Evolutionary conservation across 1,140 invertebrate species (phyloP).

Genomic region (Chironomus tepperi): DNA sequence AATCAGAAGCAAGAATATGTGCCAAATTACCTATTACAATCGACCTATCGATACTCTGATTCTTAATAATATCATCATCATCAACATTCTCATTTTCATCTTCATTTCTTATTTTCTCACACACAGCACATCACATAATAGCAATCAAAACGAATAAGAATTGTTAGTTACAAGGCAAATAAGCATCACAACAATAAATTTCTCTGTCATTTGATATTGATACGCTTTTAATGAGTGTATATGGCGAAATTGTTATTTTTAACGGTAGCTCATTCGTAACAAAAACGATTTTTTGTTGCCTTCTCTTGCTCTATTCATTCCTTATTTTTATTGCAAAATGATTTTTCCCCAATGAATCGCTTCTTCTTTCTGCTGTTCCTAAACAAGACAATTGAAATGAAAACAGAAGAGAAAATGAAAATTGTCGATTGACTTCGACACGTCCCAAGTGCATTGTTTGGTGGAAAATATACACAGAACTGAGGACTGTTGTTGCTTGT

Average conservation of each 20-base stretch:
- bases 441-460: constrained; percentile 5
- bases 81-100: not conserved
- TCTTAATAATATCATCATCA: constrained; percentile 10
- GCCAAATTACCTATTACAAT: too few relatives aligned
- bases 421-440: constrained; percentile 5
- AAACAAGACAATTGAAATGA: not conserved
- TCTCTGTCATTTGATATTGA: constrained; percentile 19
- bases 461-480: not conserved
- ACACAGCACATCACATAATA: not conserved
- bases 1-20: too few relatives aligned
- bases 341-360: constrained; percentile 11
- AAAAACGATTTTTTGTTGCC: not conserved
- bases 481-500: not conserved
- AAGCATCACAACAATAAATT: not conserved
- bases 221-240: constrained; percentile 19
- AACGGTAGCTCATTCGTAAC: constrained; percentile 19
- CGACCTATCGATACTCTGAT: too few relatives aligned
- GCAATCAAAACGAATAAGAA: not conserved
- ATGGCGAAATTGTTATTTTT: constrained; percentile 6
- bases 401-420: not conserved
- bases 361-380: not conserved
- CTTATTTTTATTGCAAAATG: constrained; percentile 20
- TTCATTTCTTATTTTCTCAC: not conserved
- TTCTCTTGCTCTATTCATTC: not conserved
- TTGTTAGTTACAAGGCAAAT: constrained; percentile 5